These are phyloP conservation scores for Noctua pronuba DNA, from an alignment of 2,888 invertebrate species.

Conservation along the genomic window DNA sequence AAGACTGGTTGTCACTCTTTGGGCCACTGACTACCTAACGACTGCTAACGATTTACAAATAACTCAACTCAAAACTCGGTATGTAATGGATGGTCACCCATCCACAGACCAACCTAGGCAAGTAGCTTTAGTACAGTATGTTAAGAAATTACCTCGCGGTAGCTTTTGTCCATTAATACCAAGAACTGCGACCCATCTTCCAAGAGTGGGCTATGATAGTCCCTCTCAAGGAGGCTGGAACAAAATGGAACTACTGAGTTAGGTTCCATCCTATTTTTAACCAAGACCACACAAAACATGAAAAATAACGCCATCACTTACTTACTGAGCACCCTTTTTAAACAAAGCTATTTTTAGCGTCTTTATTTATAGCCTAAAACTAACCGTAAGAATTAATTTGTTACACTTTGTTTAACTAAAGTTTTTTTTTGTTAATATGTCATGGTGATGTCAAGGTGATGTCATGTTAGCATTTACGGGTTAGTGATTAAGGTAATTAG, in stretches of 20 bases:
- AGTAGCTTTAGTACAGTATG: too few relatives aligned
- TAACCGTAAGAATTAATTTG: slow-evolving; percentile 55
- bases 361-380: slow-evolving; percentile 50
- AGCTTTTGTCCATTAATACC: not conserved
- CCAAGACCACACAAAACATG: slow-evolving; percentile 35
- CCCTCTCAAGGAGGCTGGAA: not conserved
- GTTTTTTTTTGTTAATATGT: slow-evolving; percentile 52
- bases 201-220: not conserved
- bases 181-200: not conserved
- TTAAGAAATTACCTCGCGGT: not conserved
- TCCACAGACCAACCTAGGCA: too few relatives aligned
- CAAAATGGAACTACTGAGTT: too few relatives aligned
- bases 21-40: too few relatives aligned
- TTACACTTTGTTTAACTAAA: slow-evolving; percentile 30
- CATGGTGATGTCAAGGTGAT: slow-evolving; percentile 47
- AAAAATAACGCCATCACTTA: slow-evolving; percentile 14
- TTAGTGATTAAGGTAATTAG: slow-evolving; percentile 63
- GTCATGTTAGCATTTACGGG: slow-evolving; percentile 57
- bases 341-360: slow-evolving; percentile 45
- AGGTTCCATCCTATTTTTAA: slow-evolving; percentile 6
- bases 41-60: too few relatives aligned
- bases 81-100: too few relatives aligned
- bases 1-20: too few relatives aligned
- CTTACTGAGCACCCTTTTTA: slow-evolving; percentile 37
- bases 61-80: too few relatives aligned